A percentile compares a stretch with the other conserved stretches of the same genome.
phyloP scores from a whole-genome alignment of 2,797 vertebrate genomes.

The Sphenodon punctatus region DNA sequence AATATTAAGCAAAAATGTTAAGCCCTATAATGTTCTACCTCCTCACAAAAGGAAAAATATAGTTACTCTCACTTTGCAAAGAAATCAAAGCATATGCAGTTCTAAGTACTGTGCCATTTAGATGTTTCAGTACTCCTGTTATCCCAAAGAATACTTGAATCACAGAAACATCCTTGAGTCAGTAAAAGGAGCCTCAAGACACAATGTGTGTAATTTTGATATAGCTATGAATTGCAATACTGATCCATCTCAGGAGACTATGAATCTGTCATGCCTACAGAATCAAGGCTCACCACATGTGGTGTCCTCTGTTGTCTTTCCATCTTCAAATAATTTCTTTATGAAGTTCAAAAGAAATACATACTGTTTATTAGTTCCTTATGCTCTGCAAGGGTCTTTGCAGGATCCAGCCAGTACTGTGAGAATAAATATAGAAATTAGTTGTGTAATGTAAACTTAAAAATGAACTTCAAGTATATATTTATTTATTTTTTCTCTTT shows the following conservation, averaged over 20 bases:
- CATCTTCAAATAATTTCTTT: background rate
- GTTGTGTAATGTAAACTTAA: slow-evolving; percentile 20
- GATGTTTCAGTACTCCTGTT: background rate
- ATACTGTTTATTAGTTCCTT: slow-evolving; percentile 90
- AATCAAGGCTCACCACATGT: background rate
- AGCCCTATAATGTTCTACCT: background rate
- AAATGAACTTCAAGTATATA: background rate
- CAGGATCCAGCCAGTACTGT: slow-evolving; percentile 89
- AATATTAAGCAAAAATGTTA: background rate
- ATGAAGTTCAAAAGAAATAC: slow-evolving; percentile 65
- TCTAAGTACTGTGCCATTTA: background rate
- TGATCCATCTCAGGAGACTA: background rate
- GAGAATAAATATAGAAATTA: slow-evolving; percentile 46
- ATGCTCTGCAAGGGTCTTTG: slow-evolving; percentile 87
- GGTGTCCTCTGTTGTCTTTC: background rate
- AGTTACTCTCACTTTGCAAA: background rate
- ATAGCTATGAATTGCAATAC: background rate
- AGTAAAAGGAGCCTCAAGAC: background rate
- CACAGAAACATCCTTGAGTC: background rate
- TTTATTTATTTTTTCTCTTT: background rate
- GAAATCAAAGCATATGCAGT: background rate
- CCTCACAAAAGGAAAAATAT: background rate
- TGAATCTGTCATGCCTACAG: background rate
- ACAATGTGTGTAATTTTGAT: background rate
- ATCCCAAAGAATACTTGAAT: background rate